Base-by-base conservation (phyloP, 2,888 invertebrate species). In the Xylota segnis region DNA sequence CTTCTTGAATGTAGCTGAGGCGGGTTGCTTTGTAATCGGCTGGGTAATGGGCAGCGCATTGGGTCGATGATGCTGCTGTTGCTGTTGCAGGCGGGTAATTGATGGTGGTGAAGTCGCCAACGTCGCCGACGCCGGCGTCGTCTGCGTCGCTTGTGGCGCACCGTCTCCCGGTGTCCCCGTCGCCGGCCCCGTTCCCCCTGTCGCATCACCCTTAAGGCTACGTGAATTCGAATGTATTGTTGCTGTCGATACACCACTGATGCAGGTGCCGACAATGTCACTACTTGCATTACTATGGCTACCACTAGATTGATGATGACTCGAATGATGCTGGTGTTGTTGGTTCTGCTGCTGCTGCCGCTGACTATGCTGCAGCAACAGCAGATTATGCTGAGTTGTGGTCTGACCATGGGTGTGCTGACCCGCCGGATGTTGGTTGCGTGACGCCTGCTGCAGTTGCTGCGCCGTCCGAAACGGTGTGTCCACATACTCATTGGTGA, bases 401-500 rank as follows among this genome's bases (percentile, higher is more conserved):
- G 93, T 93, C 90, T 93, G 93, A 89, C 92, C 93, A 90, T 92
- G 91, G 63, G 92, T 93, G 81, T 93, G 93, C 90, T 91, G 91
- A 37, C 92, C 92, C 82, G 91, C 91, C 88, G 91, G 91, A 89
- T 91, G 92, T 89, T 90, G 92, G 88, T 91, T 90, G 83, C 93
- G 93, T 89, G 92, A 92, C 88, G 93, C 92, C 90, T 93, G 93
- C 89, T 93, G 93, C 88, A 92, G 88, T 84, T 90, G 90, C 76
- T 89, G 89, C 83, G 93, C 93, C 83, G 92, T 94, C 91, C 94
- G 94, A 91, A 95, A 94, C 89, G 96, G 97, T 89, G 97, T 96
- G 93, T 98, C 98, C 93, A 98, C 97, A 94, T 98, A 98, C 93
- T 98, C 97, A 94, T 98, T 98, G 92, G 95, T 95, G 92, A 95